Percentiles rank a stretch among this genome's conserved stretches.
Evolutionary conservation across 2,797 vertebrate species (phyloP).

Genomic region (Hoplostethus mediterraneus): DNA sequence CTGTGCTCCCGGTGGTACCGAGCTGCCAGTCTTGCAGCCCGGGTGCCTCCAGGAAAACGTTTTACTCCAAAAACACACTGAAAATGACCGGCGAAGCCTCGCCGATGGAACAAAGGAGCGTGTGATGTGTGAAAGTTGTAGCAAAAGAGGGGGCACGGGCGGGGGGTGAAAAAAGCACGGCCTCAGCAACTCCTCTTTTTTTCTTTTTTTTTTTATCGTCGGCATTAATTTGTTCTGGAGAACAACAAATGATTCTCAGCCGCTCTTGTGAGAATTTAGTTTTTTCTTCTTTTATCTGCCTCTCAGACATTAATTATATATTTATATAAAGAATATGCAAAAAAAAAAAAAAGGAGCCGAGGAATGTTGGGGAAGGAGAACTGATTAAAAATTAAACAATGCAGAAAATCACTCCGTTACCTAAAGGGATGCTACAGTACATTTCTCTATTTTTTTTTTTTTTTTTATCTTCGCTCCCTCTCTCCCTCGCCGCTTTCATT

Average conservation of each 20-base stretch:
- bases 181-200: conserved; percentile 74
- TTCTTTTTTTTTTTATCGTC: conserved; percentile 68
- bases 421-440: conserved; percentile 85
- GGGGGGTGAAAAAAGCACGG: conserved; percentile 40
- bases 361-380: conserved; percentile 82
- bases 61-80: conserved; percentile 63
- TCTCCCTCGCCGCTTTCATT: conserved; percentile 72
- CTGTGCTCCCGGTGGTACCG: conserved; percentile 10
- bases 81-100: conserved; percentile 76
- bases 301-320: conserved; percentile 88
- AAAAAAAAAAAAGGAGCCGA: conserved; percentile 72
- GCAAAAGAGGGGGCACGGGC: conserved; percentile 35
- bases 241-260: conserved; percentile 84
- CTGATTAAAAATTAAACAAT: conserved; percentile 90
- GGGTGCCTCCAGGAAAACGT: conserved; percentile 59
- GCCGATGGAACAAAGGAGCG: conserved; percentile 73
- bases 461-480: conserved; percentile 72
- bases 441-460: conserved; percentile 70
- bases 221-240: conserved; percentile 82
- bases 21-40: conserved; percentile 40
- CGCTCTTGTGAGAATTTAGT: conserved; percentile 78
- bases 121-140: conserved; percentile 62
- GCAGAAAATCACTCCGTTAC: conserved; percentile 88
- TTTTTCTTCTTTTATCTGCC: conserved; percentile 81
- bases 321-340: conserved; percentile 88